These are phyloP conservation scores for Drosophila pandora DNA, from an alignment of 1,140 invertebrate species.

Conservation along the genomic window DNA sequence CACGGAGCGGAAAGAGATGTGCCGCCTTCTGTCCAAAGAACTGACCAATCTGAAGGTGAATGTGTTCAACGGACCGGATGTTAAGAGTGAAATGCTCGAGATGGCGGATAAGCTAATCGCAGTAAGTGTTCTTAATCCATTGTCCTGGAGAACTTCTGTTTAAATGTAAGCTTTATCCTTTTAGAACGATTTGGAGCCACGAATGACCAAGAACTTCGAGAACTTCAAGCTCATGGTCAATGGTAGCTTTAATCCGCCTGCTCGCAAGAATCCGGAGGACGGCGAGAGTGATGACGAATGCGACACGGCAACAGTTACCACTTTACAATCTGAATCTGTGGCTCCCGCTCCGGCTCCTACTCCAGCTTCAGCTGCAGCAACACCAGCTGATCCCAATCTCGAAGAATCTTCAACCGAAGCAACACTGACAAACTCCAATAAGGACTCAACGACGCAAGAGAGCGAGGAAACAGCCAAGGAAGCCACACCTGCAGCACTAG, in stretches of 20 bases:
- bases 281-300: slow-evolving; percentile 61
- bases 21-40: slow-evolving; percentile 75
- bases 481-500: background rate
- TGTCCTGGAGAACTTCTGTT: background rate
- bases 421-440: background rate
- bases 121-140: slow-evolving; percentile 27
- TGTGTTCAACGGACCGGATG: slow-evolving; percentile 32
- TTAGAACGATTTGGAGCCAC: slow-evolving; percentile 72
- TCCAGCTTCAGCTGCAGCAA: background rate
- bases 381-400: background rate
- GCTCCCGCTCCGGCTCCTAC: background rate
- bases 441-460: background rate
- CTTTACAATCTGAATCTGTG: slow-evolving; percentile 10
- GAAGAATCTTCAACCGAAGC: slow-evolving; percentile 5
- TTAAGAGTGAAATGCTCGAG: slow-evolving; percentile 69
- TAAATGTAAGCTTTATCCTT: background rate
- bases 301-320: slow-evolving; percentile 39
- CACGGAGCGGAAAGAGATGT: slow-evolving; percentile 77
- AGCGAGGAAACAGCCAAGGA: background rate
- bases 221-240: slow-evolving; percentile 72
- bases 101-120: slow-evolving; percentile 61
- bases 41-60: slow-evolving; percentile 60
- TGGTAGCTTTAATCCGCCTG: slow-evolving; percentile 65
- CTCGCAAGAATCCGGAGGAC: slow-evolving; percentile 11
- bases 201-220: slow-evolving; percentile 55